Percentiles rank a stretch among this genome's conserved stretches.
Conservation (phyloP, 2,888 invertebrate genomes). For the Coronaproctus castanopsis region DNA sequence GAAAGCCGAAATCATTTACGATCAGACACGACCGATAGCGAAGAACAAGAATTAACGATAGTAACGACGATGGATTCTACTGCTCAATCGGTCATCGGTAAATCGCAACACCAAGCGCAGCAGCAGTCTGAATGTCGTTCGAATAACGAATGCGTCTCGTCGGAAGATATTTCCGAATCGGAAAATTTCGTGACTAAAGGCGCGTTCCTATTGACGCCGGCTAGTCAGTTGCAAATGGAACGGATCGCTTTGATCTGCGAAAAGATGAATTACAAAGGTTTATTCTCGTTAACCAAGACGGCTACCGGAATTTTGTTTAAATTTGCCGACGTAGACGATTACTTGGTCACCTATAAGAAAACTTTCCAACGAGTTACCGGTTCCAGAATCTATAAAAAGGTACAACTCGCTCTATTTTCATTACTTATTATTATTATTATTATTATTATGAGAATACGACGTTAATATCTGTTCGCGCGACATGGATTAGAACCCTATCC, state of each 20-base stretch:
- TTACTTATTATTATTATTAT: too few relatives aligned
- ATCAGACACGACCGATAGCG: too few relatives aligned
- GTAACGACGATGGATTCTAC: too few relatives aligned
- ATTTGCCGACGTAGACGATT: conserved; percentile 69
- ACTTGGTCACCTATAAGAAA: conserved; percentile 65
- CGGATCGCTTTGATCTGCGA: conserved; percentile 68
- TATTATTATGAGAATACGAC: too few relatives aligned
- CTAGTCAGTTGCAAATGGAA: conserved; percentile 67
- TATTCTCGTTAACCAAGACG: conserved; percentile 68
- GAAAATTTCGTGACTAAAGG: conserved; percentile 48
- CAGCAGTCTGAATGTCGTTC: background rate
- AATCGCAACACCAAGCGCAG: background rate
- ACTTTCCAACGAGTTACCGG: conserved; percentile 73
- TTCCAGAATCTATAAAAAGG: conserved; percentile 68
- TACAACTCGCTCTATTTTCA: too few relatives aligned
- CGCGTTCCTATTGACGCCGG: conserved; percentile 65
- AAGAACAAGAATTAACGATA: too few relatives aligned
- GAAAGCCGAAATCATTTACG: too few relatives aligned
- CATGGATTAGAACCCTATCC: too few relatives aligned
- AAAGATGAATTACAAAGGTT: conserved; percentile 71
- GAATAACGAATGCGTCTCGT: conserved; percentile 47
- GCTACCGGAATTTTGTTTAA: conserved; percentile 74
- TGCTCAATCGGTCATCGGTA: too few relatives aligned
- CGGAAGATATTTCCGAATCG: conserved; percentile 54
- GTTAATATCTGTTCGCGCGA: too few relatives aligned